Conservation (phyloP, 2,113 vertebrate species). For the Elachura formosa region DNA sequence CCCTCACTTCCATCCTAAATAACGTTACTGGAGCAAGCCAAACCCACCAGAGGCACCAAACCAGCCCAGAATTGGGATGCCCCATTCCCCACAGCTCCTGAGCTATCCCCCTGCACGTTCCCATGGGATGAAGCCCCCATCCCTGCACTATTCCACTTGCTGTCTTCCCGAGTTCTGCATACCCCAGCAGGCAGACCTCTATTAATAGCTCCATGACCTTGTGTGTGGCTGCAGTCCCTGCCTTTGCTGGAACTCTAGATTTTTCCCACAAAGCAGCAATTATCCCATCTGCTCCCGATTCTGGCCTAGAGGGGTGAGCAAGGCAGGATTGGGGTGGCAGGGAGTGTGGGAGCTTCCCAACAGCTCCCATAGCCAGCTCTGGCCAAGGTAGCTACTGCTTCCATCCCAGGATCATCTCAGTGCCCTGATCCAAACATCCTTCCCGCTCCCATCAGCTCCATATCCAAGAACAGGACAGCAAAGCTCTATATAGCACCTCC, state of each 20-base stretch:
- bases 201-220: background rate
- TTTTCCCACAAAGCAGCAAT: conserved; percentile 19
- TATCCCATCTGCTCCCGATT: conserved; percentile 33
- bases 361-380: background rate
- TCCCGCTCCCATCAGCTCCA: rapidly evolving
- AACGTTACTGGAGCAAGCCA: background rate
- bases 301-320: background rate
- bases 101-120: background rate
- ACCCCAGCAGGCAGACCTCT: background rate
- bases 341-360: background rate
- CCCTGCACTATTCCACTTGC: rapidly evolving
- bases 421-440: background rate
- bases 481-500: rapidly evolving
- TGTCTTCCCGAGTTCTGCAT: background rate
- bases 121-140: rapidly evolving
- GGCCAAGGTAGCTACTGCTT: background rate
- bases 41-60: background rate
- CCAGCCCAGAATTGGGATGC: background rate
- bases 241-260: background rate
- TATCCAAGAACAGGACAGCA: rapidly evolving
- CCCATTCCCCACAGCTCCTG: background rate
- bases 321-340: background rate
- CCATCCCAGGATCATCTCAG: background rate
- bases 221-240: background rate
- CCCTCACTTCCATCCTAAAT: background rate